Evolutionary conservation across 2,113 vertebrate species (phyloP).

Genomic region (Australoheros scitulus): DNA sequence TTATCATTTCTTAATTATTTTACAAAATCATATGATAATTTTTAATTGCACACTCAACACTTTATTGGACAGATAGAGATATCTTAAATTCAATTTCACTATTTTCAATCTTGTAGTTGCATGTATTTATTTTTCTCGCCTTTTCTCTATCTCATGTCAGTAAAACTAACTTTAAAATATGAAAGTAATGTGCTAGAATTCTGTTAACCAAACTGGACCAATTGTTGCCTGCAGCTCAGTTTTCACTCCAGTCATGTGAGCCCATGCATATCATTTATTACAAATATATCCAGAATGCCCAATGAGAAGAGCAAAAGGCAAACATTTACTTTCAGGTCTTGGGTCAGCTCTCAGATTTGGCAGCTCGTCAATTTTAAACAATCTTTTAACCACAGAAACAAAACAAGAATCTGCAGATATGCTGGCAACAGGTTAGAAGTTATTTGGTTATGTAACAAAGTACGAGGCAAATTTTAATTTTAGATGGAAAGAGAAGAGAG

Average conservation of each 20-base stretch:
- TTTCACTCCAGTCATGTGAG: neutral
- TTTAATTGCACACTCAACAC: too few species aligned
- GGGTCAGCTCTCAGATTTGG: neutral
- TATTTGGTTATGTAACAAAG: neutral
- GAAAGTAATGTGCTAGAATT: neutral
- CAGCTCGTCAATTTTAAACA: neutral
- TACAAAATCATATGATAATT: neutral
- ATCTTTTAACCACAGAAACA: conserved; percentile 5
- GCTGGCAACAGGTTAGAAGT: neutral
- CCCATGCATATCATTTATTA: neutral
- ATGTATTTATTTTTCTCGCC: neutral
- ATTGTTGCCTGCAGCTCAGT: neutral
- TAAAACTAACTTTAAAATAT: neutral
- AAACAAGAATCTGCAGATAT: neutral
- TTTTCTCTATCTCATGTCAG: neutral
- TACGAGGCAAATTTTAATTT: neutral
- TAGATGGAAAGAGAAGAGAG: neutral
- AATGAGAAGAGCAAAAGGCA: neutral
- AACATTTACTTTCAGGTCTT: neutral
- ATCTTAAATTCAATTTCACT: neutral
- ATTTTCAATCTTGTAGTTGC: neutral
- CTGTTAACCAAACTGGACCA: neutral
- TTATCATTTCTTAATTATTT: neutral
- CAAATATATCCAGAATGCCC: neutral
- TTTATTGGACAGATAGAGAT: neutral